phyloP scores from a whole-genome alignment of 2,113 vertebrate species.

The chimpanzee (Pan troglodytes) region NHGRI_mPanTro3-v2.1_pri NC_072411.2:72720001-72720500 shows the following conservation, averaged over 20 bases:
- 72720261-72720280: neutral
- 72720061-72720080: neutral
- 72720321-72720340: neutral
- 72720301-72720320: neutral
- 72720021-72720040: neutral
- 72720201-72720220: neutral
- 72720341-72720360: neutral
- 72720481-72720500: neutral
- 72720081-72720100: neutral
- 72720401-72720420: neutral
- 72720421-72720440: neutral
- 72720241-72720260: neutral
- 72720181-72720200: neutral
- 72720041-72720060: neutral
- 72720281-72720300: neutral
- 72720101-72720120: neutral
- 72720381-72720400: neutral
- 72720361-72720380: constrained; percentile 9
- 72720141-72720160: neutral
- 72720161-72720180: neutral
- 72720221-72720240: no score
- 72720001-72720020: neutral
- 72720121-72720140: neutral
- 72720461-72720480: neutral
- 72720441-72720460: neutral